Percentiles rank a stretch among this genome's conserved stretches.
Conservation (phyloP, 2,113 vertebrate genomes). For the Choloepus hoffmanni region DNA sequence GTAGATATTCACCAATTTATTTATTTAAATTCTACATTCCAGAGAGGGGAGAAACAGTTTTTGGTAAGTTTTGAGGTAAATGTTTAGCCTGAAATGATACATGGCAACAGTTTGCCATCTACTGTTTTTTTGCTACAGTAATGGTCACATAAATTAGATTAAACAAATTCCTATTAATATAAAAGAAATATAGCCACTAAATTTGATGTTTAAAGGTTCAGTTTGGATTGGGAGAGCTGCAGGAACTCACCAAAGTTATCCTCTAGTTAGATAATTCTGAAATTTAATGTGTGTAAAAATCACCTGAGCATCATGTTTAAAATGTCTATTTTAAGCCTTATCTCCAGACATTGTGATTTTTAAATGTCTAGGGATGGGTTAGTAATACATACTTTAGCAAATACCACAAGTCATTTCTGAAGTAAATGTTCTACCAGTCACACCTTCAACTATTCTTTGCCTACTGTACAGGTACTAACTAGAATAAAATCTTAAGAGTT, state of each 20-base stretch:
- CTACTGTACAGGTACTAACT: background rate
- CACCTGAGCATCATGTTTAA: background rate
- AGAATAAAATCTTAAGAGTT: constrained; percentile 6
- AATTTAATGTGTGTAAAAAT: background rate
- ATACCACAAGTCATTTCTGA: background rate
- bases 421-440: background rate
- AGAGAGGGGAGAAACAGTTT: background rate
- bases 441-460: background rate
- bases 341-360: background rate
- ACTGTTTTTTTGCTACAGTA: background rate
- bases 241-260: background rate
- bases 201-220: background rate
- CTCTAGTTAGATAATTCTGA: constrained; percentile 35
- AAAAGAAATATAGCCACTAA: background rate
- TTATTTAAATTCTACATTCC: background rate
- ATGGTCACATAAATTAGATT: background rate
- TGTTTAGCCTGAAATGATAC: background rate
- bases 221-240: background rate
- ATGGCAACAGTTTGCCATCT: background rate
- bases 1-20: background rate
- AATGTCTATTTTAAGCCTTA: constrained; percentile 4
- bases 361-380: background rate
- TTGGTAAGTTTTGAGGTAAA: constrained; percentile 1
- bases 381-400: background rate
- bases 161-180: background rate